These are phyloP conservation scores for Eolophus roseicapilla DNA, from an alignment of 2,113 vertebrate genomes.

Conservation along the genomic window DNA sequence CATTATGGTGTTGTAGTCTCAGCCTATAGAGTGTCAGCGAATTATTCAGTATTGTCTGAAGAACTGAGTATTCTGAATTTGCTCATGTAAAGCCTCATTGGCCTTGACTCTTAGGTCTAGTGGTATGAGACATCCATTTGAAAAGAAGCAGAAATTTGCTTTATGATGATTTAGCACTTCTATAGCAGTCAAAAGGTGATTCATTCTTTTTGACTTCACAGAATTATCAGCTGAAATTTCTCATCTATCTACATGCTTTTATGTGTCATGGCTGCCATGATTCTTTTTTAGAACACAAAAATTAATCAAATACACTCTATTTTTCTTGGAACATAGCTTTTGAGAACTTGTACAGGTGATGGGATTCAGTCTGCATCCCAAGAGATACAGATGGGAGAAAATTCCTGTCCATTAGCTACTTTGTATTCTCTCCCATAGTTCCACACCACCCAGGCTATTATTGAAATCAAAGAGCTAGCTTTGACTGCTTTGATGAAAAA, in stretches of 20 bases:
- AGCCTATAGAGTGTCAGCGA: neutral
- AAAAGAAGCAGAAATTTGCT: neutral
- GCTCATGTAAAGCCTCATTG: neutral
- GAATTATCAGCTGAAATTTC: neutral
- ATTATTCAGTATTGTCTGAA: neutral
- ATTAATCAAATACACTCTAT: neutral
- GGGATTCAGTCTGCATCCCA: neutral
- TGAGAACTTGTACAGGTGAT: neutral
- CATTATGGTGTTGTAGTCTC: neutral
- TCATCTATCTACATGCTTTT: neutral
- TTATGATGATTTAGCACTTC: neutral
- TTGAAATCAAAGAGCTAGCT: neutral
- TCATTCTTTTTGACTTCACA: neutral
- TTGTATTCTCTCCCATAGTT: neutral
- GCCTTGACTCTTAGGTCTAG: neutral
- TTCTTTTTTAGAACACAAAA: neutral
- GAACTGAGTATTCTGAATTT: neutral
- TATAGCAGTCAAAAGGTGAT: neutral
- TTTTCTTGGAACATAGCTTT: neutral
- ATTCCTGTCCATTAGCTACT: neutral
- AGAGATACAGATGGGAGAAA: neutral
- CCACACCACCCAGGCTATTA: neutral
- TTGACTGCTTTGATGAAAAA: neutral
- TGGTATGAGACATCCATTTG: neutral
- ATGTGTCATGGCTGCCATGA: neutral